Conservation (phyloP, 1,140 invertebrate species). For the Helicoverpa zea region DNA sequence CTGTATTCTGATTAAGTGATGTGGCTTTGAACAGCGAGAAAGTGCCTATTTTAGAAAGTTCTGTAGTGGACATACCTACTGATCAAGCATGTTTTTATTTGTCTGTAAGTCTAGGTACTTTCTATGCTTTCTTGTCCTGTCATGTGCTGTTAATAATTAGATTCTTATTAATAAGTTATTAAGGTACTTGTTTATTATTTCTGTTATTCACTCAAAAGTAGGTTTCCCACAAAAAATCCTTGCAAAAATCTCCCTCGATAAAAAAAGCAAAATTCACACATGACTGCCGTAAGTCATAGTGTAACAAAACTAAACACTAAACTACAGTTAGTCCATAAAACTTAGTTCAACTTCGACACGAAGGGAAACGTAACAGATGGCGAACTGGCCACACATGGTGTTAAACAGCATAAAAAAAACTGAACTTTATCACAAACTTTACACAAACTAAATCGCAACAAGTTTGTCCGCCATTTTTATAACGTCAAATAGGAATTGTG, state of each 20-base stretch:
- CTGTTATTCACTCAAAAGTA: too few relatives aligned
- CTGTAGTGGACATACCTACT: too few relatives aligned
- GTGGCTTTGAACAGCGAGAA: background rate
- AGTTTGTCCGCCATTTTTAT: constrained; percentile 40
- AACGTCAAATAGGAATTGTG: constrained; percentile 32
- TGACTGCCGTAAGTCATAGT: background rate
- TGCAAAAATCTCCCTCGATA: too few relatives aligned
- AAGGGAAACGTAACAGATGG: constrained; percentile 34
- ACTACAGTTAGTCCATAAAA: constrained; percentile 26
- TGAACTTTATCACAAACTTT: constrained; percentile 45
- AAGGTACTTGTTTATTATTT: too few relatives aligned
- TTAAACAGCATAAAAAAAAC: constrained; percentile 42
- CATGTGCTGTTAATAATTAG: too few relatives aligned
- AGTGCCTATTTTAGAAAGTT: too few relatives aligned
- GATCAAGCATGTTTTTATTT: too few relatives aligned
- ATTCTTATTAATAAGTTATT: too few relatives aligned
- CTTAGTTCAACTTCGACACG: constrained; percentile 7
- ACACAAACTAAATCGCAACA: constrained; percentile 25
- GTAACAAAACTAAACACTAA: constrained; percentile 34
- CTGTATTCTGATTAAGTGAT: background rate
- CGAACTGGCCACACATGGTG: constrained; percentile 13
- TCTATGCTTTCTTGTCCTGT: too few relatives aligned
- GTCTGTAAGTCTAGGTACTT: too few relatives aligned
- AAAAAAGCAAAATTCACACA: constrained; percentile 3
- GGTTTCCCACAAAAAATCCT: too few relatives aligned